Evolutionary conservation across 2,888 invertebrate genomes (phyloP).

Genomic region (Tetropium fuscum): DNA sequence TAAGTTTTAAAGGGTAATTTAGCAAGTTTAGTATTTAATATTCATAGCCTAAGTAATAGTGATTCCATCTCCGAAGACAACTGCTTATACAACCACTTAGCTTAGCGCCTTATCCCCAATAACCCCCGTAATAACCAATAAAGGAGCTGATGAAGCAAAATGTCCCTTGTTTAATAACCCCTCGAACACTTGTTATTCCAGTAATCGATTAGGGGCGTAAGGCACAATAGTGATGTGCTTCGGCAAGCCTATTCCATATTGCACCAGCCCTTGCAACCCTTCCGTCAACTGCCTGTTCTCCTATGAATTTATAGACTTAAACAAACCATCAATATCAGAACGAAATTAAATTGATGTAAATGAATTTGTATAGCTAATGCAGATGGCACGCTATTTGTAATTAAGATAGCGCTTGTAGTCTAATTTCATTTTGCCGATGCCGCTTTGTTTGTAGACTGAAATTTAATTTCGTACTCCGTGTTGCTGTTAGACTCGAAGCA

Average conservation of each 20-base stretch:
- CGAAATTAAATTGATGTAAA: slow-evolving; percentile 50
- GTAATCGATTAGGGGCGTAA: slow-evolving; percentile 54
- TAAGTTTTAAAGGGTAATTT: slow-evolving; percentile 46
- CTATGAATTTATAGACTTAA: slow-evolving; percentile 43
- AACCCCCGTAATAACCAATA: slow-evolving; percentile 61
- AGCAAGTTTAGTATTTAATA: slow-evolving; percentile 46
- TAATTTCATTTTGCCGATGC: slow-evolving; percentile 37
- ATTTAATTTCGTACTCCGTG: slow-evolving; percentile 38
- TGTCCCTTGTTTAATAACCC: slow-evolving; percentile 62
- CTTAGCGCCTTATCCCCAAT: slow-evolving; percentile 51
- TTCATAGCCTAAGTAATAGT: slow-evolving; percentile 50
- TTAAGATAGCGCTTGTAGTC: slow-evolving; percentile 40
- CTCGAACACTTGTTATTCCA: slow-evolving; percentile 57
- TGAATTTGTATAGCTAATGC: slow-evolving; percentile 45
- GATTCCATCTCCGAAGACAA: slow-evolving; percentile 36
- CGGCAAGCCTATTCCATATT: slow-evolving; percentile 4
- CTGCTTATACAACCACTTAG: slow-evolving; percentile 48
- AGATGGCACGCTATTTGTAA: slow-evolving; percentile 39
- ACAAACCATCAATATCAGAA: slow-evolving; percentile 50
- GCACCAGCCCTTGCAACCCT: background rate
- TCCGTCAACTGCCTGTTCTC: slow-evolving; percentile 8
- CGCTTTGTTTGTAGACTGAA: slow-evolving; percentile 40
- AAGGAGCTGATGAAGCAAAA: slow-evolving; percentile 64
- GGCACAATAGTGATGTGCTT: slow-evolving; percentile 46
- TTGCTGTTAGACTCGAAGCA: slow-evolving; percentile 8